Evolutionary conservation across 2,888 invertebrate species (phyloP), one percentile per base, ranked within the genome.

Genomic region (Lepidocyrtoides sp.): DNA sequence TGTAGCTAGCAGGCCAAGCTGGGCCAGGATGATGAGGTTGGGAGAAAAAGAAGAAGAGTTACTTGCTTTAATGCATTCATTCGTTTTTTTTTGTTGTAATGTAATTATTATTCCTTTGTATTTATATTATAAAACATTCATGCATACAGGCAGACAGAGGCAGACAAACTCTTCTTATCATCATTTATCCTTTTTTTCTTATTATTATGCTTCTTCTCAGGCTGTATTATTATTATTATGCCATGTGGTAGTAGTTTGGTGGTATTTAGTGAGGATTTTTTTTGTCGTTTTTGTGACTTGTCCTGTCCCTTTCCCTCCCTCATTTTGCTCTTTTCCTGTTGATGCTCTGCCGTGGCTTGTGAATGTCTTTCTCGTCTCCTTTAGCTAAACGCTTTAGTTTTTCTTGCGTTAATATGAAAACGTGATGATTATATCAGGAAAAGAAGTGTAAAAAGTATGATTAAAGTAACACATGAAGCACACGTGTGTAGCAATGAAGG

Each of bases 331-430:
- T 72, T 44, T 66, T 44, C n/a, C 14, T 32, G 32, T 14, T 32
- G 32, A 41, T 87, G 66, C 88, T 79, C 77, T 87, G 66, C 54
- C 87, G 69, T 84, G 63, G 63, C 85, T 86, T 81, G n/a, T n/a
- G 87, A 66, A 36, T 88, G 66, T 69, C 66, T 26, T 41, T 82
- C 79, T 51, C 48, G 7, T 81, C 36, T 29, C 23, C 8, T 57
- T 54, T 54, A 17, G 20, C 7, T 36, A 36, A 36, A 51, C 23
- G 17, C 69, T 44, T 14, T 36, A 36, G 2, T 36, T 36, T 69
- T 29, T 41, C 66, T 23, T 41, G 41, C 60, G 29, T 32, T 54
- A n/a, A n/a, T n/a, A 57, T 57, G 26, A 81, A 7, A 17, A 41
- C 0, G 8, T 72, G 72, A 12, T 2, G 44, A 44, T 44, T 17